These are phyloP conservation scores for Genyomyrus donnyi DNA, from an alignment of 2,113 vertebrate genomes.

Conservation along the genomic window DNA sequence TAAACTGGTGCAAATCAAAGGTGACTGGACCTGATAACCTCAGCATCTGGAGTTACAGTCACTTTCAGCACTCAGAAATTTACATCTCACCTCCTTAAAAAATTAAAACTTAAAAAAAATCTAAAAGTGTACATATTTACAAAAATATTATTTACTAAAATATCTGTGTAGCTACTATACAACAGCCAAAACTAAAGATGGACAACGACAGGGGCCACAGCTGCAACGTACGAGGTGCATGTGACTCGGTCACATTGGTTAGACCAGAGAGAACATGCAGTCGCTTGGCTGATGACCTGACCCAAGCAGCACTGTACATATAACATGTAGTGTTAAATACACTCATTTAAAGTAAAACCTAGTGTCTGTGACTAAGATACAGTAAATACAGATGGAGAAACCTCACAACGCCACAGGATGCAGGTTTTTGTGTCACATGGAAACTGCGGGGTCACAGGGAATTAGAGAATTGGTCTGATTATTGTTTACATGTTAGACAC, in stretches of 20 bases:
- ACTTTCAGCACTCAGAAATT: neutral
- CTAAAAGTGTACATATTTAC: neutral
- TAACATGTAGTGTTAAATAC: constrained; percentile 25
- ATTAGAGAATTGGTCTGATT: neutral
- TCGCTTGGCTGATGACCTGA: constrained; percentile 12
- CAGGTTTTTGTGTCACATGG: neutral
- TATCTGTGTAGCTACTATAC: neutral
- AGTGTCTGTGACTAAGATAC: neutral
- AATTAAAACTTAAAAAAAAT: neutral
- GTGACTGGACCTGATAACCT: neutral
- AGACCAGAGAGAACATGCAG: neutral
- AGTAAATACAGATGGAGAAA: neutral
- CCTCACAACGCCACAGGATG: neutral
- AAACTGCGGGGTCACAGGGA: neutral
- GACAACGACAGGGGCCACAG: neutral
- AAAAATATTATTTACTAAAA: constrained; percentile 9
- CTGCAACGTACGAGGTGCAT: neutral
- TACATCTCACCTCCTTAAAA: neutral
- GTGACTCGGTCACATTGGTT: neutral
- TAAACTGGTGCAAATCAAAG: neutral
- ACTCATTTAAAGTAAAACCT: neutral
- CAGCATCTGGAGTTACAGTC: neutral
- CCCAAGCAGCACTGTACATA: constrained; percentile 21
- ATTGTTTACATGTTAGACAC: neutral
- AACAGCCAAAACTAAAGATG: neutral